phyloP scores from a whole-genome alignment of 64 coral and sea anemone genomes.

The Acropora tenuis region DNA sequence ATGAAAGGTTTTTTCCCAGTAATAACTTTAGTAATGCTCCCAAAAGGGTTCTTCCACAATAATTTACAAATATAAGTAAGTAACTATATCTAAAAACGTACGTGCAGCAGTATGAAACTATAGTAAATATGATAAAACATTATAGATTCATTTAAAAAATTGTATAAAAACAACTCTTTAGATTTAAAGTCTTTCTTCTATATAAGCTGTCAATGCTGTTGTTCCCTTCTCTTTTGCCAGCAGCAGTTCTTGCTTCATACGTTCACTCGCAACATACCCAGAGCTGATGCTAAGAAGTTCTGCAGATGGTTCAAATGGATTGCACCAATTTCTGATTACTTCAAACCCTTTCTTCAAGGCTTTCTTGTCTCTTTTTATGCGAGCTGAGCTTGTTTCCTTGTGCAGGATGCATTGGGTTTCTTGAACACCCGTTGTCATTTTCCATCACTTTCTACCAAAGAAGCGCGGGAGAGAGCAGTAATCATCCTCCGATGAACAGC shows the following conservation, averaged over 20 bases:
- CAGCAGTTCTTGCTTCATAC: slow-evolving; percentile 25
- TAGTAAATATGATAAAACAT: too few species aligned
- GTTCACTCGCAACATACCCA: slow-evolving; percentile 31
- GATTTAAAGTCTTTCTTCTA: slow-evolving; percentile 16
- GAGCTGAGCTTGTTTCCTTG: slow-evolving; percentile 5
- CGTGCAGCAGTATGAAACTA: too few species aligned
- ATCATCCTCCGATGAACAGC: slow-evolving; percentile 58
- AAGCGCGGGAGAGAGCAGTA: slow-evolving; percentile 24
- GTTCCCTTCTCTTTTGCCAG: slow-evolving; percentile 44
- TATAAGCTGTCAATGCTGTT: slow-evolving; percentile 30
- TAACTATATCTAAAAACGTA: too few species aligned
- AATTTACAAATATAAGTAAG: too few species aligned
- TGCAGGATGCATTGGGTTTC: slow-evolving; percentile 14
- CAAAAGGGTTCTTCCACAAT: too few species aligned
- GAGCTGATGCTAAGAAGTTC: slow-evolving; percentile 60
- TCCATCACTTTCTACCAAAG: slow-evolving; percentile 45
- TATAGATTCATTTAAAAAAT: too few species aligned
- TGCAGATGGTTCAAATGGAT: background rate
- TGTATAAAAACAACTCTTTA: too few species aligned
- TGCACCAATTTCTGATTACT: background rate
- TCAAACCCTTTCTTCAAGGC: background rate
- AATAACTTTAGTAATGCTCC: too few species aligned
- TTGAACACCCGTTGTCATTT: slow-evolving; percentile 32
- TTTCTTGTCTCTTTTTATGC: background rate
- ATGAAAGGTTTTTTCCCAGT: slow-evolving; percentile 8